Evolutionary conservation across 2,797 vertebrate species (phyloP).

Genomic region (Chelonia mydas): DNA sequence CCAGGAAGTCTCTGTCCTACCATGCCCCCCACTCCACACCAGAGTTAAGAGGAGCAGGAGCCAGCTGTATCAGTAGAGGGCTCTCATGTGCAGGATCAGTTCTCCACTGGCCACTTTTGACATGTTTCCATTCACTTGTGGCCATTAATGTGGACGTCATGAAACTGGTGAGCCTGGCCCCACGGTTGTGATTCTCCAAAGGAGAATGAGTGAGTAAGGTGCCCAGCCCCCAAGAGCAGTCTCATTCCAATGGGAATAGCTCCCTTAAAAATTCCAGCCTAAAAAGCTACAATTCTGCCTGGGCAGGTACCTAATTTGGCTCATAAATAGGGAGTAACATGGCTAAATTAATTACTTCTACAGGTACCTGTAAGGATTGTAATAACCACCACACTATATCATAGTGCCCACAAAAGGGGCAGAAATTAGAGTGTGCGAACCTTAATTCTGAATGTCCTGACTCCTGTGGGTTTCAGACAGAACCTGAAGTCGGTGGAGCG

Average conservation of each 20-base stretch:
- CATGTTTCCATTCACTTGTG: background rate
- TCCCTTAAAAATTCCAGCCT: constrained; percentile 1
- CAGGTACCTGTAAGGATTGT: background rate
- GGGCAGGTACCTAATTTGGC: background rate
- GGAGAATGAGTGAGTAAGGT: background rate
- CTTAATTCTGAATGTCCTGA: background rate
- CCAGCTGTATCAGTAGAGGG: background rate
- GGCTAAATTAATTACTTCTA: background rate
- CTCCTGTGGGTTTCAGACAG: background rate
- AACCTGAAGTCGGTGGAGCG: background rate
- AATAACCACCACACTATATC: background rate
- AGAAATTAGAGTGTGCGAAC: background rate
- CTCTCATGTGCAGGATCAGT: background rate
- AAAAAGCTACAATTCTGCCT: background rate
- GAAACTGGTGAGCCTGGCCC: background rate
- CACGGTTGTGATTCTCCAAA: background rate
- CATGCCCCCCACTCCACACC: background rate
- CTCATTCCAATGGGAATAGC: background rate
- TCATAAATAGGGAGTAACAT: background rate
- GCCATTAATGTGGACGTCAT: background rate
- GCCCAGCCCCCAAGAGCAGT: background rate
- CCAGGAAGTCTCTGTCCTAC: background rate
- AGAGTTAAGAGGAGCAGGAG: background rate
- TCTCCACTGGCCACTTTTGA: background rate
- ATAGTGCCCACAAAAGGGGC: background rate